Conservation (phyloP, 2,888 invertebrate genomes). For the Eremobia ochroleuca region DNA sequence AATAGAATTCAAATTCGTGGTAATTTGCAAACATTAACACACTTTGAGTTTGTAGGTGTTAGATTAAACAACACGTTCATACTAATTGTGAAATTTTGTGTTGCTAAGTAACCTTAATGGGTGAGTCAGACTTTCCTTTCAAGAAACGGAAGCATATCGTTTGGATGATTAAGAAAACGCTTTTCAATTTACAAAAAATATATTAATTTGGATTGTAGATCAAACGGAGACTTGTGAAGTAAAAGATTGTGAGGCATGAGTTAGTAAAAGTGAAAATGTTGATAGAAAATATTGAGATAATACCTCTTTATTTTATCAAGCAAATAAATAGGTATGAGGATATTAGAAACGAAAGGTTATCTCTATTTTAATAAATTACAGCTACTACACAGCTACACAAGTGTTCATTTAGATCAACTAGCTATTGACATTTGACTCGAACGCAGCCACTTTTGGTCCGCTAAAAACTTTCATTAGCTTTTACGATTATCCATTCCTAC, state of each 20-base stretch:
- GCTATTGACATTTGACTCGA: too few species aligned
- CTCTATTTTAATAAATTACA: constrained; percentile 20
- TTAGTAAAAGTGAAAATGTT: not conserved
- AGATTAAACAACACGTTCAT: constrained; percentile 48
- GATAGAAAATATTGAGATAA: not conserved
- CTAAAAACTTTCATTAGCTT: constrained; percentile 54
- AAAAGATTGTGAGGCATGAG: not conserved
- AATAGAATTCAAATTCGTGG: constrained; percentile 40
- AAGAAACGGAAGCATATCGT: constrained; percentile 32
- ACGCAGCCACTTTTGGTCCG: constrained; percentile 43
- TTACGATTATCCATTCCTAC: constrained; percentile 31
- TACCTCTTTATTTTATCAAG: constrained; percentile 5
- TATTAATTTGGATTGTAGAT: constrained; percentile 25
- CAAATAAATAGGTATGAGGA: constrained; percentile 2
- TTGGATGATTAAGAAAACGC: constrained; percentile 21
- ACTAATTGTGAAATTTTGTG: constrained; percentile 59
- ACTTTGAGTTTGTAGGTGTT: constrained; percentile 37
- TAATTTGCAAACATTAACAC: constrained; percentile 55
- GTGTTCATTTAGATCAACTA: constrained; percentile 40
- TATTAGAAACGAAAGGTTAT: constrained; percentile 1
- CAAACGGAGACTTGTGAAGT: constrained; percentile 13
- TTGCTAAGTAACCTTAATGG: constrained; percentile 54
- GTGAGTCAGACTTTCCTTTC: constrained; percentile 47
- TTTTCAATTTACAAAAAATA: constrained; percentile 27
- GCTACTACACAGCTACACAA: constrained; percentile 23